Conservation (phyloP, 2,113 vertebrate genomes). For the Circaetus cinerascens region DNA sequence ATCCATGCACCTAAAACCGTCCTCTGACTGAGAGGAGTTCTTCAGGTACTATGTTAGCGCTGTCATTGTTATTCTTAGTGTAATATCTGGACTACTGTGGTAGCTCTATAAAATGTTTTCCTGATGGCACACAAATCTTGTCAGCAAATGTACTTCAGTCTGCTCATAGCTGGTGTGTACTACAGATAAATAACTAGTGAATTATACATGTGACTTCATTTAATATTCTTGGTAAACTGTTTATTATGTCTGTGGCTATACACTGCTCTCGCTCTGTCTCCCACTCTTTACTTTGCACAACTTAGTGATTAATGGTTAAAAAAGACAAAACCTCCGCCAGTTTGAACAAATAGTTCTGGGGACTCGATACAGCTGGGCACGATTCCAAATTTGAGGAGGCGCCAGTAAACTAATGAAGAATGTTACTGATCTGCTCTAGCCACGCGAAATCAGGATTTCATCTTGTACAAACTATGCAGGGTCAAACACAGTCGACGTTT, state of each 20-base stretch:
- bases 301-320: constrained; percentile 54
- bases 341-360: constrained; percentile 60
- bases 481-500: neutral
- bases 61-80: neutral
- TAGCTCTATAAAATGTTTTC: constrained; percentile 29
- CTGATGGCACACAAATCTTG: constrained; percentile 34
- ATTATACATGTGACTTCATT: constrained; percentile 11
- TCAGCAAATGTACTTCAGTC: constrained; percentile 25
- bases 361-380: constrained; percentile 4
- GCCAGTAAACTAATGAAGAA: constrained; percentile 32
- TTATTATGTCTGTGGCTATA: constrained; percentile 45
- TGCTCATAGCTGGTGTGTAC: neutral
- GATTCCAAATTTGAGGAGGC: neutral
- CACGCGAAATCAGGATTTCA: neutral
- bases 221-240: constrained; percentile 31
- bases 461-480: neutral
- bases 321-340: constrained; percentile 14
- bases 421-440: constrained; percentile 1
- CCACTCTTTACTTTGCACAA: constrained; percentile 22
- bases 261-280: neutral
- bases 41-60: neutral
- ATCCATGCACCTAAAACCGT: neutral
- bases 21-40: neutral
- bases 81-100: neutral
- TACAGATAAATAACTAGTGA: constrained; percentile 44